phyloP scores from a whole-genome alignment of 2,888 invertebrate species.

The Anaspis maculata region DNA sequence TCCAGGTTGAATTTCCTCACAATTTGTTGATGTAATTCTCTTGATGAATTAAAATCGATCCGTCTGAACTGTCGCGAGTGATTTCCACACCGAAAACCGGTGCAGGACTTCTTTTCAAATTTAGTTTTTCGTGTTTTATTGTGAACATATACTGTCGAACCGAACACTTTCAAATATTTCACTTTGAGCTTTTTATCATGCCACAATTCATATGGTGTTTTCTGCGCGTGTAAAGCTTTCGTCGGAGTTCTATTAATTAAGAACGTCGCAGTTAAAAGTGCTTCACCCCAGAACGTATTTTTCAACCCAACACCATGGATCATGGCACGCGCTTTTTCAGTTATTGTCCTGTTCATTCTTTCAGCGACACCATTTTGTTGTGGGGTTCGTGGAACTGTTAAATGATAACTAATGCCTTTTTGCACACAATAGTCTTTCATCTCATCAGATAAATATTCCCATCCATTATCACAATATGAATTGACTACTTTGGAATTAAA shows the following conservation, averaged over 20 bases:
- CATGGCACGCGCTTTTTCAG: constrained; percentile 23
- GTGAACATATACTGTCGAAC: too few species aligned
- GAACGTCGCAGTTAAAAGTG: constrained; percentile 10
- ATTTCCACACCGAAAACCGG: too few species aligned
- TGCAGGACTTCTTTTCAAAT: too few species aligned
- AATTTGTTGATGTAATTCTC: too few species aligned
- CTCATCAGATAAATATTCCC: constrained; percentile 14
- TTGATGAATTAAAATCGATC: too few species aligned
- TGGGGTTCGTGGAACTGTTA: constrained; percentile 11
- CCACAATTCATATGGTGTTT: constrained; percentile 14
- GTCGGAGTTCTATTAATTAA: constrained; percentile 16
- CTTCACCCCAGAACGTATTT: constrained; percentile 34
- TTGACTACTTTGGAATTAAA: constrained; percentile 12
- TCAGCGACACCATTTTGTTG: constrained; percentile 16
- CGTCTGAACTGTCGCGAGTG: too few species aligned
- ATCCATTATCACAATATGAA: constrained; percentile 16
- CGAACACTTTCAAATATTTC: too few species aligned
- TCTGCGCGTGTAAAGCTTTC: constrained; percentile 17
- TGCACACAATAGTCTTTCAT: constrained; percentile 10
- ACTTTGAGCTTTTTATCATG: too few species aligned
- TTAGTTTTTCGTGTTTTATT: too few species aligned
- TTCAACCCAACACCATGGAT: constrained; percentile 21
- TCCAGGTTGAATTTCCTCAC: too few species aligned
- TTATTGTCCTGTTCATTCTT: constrained; percentile 10
- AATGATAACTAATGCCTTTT: constrained; percentile 13